These are phyloP conservation scores for Lacanobia oleracea DNA, from an alignment of 2,888 invertebrate species.

Conservation along the genomic window DNA sequence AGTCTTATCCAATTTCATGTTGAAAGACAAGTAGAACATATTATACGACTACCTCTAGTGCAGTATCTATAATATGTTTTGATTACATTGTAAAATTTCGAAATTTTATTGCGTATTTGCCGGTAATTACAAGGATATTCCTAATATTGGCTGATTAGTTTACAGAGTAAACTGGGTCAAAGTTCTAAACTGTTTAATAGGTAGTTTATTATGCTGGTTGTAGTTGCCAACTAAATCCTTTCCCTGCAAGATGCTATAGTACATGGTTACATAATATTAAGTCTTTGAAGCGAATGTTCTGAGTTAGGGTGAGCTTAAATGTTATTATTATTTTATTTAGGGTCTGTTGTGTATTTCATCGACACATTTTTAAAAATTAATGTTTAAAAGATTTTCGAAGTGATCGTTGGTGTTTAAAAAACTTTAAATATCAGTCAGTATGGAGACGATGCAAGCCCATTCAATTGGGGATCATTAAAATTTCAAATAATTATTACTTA, in stretches of 20 bases:
- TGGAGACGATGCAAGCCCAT: neutral
- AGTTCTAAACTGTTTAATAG: conserved; percentile 49
- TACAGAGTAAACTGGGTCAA: conserved; percentile 30
- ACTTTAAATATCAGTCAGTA: too few species aligned
- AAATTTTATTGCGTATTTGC: neutral
- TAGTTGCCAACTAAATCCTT: conserved; percentile 20
- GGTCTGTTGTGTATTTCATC: neutral
- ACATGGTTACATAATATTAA: conserved; percentile 26
- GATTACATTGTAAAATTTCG: neutral
- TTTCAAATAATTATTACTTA: too few species aligned
- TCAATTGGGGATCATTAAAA: neutral
- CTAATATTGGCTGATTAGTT: neutral
- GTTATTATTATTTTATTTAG: too few species aligned
- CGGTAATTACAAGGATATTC: neutral
- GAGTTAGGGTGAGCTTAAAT: neutral
- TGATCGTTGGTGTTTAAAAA: too few species aligned
- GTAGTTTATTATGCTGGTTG: conserved; percentile 23
- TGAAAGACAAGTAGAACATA: neutral
- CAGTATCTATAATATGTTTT: too few species aligned
- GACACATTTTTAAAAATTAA: neutral
- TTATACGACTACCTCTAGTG: too few species aligned
- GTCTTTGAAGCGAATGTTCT: neutral
- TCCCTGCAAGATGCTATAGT: conserved; percentile 8
- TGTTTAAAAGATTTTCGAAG: neutral
- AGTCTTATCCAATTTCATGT: neutral